Evolutionary conservation across 2,113 vertebrate species (phyloP).

Genomic region (Piaya cayana): DNA sequence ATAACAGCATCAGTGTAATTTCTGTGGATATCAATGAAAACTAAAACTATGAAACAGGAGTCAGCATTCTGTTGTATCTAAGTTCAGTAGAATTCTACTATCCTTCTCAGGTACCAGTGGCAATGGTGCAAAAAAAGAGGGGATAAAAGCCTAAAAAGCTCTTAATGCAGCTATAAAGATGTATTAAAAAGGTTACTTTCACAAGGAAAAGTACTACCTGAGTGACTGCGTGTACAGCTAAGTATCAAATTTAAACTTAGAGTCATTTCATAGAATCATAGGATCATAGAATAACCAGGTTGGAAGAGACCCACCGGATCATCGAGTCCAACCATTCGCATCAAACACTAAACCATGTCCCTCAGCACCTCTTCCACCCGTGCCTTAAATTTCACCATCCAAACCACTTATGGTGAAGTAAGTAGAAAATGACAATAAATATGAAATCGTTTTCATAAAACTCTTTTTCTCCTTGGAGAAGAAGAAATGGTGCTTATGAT

Average conservation of each 20-base stretch:
- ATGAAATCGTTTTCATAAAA: background rate
- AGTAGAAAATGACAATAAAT: background rate
- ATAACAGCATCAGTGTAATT: background rate
- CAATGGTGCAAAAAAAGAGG: background rate
- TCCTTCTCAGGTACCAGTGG: background rate
- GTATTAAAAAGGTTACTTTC: background rate
- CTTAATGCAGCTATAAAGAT: background rate
- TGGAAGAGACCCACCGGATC: too few relatives aligned
- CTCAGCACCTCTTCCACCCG: too few relatives aligned
- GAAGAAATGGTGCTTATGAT: background rate
- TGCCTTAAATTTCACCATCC: too few relatives aligned
- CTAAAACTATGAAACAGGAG: background rate
- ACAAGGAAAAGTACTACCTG: background rate
- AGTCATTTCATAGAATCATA: too few relatives aligned
- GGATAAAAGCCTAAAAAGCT: background rate
- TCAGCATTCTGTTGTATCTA: background rate
- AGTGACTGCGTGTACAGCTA: background rate
- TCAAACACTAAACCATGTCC: too few relatives aligned
- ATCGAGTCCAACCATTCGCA: too few relatives aligned
- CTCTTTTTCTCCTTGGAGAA: background rate
- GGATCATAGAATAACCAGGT: too few relatives aligned
- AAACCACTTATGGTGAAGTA: background rate
- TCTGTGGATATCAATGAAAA: background rate
- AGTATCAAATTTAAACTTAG: too few relatives aligned
- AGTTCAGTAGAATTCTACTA: background rate